A percentile compares a stretch with the other conserved stretches of the same genome.
phyloP scores from a whole-genome alignment of 2,888 invertebrate genomes.

The Caenorhabditis zanzibari region DNA sequence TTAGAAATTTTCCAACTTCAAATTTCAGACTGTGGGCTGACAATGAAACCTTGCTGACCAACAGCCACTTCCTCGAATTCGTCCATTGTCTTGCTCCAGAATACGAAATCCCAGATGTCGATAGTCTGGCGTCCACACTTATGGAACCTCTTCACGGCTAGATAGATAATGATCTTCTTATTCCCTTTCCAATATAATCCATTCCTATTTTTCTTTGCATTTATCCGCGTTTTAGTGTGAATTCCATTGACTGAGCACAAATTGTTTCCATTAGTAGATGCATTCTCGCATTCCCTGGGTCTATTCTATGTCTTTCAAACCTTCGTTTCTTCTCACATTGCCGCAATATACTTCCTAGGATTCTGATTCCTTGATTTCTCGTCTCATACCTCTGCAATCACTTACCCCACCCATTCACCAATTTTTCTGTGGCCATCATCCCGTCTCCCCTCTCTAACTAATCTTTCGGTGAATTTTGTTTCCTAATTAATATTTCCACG shows the following conservation, averaged over 20 bases:
- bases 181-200: background rate
- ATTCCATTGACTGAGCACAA: conserved; percentile 21
- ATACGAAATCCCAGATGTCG: conserved; percentile 73
- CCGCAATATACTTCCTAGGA: conserved; percentile 45
- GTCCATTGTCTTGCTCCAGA: conserved; percentile 74
- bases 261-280: conserved; percentile 57
- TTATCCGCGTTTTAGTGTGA: conserved; percentile 50
- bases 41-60: conserved; percentile 56
- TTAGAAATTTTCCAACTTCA: background rate
- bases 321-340: conserved; percentile 41
- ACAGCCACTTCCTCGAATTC: conserved; percentile 65
- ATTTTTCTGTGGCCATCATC: no score
- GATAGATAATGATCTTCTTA: no score
- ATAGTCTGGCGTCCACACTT: conserved; percentile 50
- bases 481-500: background rate
- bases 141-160: conserved; percentile 35
- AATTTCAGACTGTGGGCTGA: conserved; percentile 64
- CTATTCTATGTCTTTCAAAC: conserved; percentile 45
- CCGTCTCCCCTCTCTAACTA: conserved; percentile 39
- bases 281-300: conserved; percentile 60
- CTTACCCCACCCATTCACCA: background rate
- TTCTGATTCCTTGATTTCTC: conserved; percentile 33
- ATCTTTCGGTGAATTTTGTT: conserved; percentile 41
- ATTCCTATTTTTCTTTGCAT: conserved; percentile 6
- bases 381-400: conserved; percentile 17